These are phyloP conservation scores for Caenorhabditis remanei DNA, from an alignment of 1,140 invertebrate genomes.

Conservation along the genomic window DNA sequence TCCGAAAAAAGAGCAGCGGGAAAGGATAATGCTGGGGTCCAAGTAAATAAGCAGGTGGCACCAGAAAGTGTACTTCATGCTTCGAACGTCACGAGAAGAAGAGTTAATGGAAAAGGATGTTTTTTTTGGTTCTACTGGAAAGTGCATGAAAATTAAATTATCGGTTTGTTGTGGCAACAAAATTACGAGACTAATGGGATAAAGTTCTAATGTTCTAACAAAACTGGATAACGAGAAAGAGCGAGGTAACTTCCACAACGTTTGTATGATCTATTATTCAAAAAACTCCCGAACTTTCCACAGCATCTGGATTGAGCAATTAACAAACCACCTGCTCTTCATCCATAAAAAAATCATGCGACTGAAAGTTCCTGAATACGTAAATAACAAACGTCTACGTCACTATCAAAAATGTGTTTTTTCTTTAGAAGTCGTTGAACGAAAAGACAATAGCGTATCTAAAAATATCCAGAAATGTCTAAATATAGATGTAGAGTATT, in stretches of 20 bases:
- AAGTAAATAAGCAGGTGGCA: constrained; percentile 26
- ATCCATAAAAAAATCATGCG: too few species aligned
- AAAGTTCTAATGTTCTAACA: too few species aligned
- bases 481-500: not conserved
- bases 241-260: too few species aligned
- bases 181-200: too few species aligned
- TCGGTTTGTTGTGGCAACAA: not conserved
- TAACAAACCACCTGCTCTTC: too few species aligned
- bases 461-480: constrained; percentile 18
- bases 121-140: not conserved
- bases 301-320: not conserved
- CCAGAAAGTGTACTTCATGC: not conserved
- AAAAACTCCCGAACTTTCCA: too few species aligned
- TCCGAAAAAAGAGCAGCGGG: not conserved
- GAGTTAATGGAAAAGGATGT: not conserved
- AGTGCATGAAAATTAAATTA: constrained; percentile 23
- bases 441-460: not conserved
- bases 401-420: not conserved
- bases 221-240: too few species aligned
- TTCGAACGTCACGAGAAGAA: not conserved
- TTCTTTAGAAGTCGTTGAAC: constrained; percentile 1
- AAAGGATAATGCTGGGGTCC: constrained; percentile 1
- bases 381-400: constrained; percentile 1
- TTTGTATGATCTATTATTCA: too few species aligned
- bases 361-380: not conserved